Percentiles rank a stretch among this genome's conserved stretches.
phyloP scores from a whole-genome alignment of 2,113 vertebrate genomes.

The Lampris incognitus region DNA sequence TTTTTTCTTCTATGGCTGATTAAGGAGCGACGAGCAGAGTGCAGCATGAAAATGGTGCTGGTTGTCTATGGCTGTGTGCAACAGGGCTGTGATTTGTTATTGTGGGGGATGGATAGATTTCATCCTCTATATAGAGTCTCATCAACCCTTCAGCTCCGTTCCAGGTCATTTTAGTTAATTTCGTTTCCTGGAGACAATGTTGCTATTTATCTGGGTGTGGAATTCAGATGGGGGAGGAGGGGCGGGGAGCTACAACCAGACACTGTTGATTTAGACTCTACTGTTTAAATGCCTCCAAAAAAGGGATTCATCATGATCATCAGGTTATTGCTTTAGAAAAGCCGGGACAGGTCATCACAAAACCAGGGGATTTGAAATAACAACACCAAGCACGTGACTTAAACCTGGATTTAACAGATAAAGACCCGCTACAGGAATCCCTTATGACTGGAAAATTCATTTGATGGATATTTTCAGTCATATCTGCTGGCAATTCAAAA shows the following conservation, averaged over 20 bases:
- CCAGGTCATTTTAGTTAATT: constrained; percentile 72
- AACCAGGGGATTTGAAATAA: constrained; percentile 57
- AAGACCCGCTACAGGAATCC: constrained; percentile 6
- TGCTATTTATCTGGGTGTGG: constrained; percentile 77
- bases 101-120: constrained; percentile 45
- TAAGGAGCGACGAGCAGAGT: constrained; percentile 32
- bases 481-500: constrained; percentile 21
- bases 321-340: constrained; percentile 43
- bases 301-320: constrained; percentile 40
- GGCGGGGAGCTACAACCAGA: constrained; percentile 39
- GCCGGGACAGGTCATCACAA: constrained; percentile 54
- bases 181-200: constrained; percentile 78
- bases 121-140: constrained; percentile 67
- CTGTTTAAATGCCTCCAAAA: constrained; percentile 65
- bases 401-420: constrained; percentile 29
- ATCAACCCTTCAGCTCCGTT: constrained; percentile 29
- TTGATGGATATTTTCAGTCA: background rate
- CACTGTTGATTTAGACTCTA: constrained; percentile 72
- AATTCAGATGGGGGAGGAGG: constrained; percentile 64
- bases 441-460: constrained; percentile 10
- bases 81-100: constrained; percentile 45
- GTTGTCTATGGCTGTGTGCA: constrained; percentile 1
- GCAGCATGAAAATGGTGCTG: constrained; percentile 31
- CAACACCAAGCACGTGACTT: constrained; percentile 49
- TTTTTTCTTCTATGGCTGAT: constrained; percentile 50